phyloP scores from a whole-genome alignment of 2,113 vertebrate genomes.

The Tyrannus savana region DNA sequence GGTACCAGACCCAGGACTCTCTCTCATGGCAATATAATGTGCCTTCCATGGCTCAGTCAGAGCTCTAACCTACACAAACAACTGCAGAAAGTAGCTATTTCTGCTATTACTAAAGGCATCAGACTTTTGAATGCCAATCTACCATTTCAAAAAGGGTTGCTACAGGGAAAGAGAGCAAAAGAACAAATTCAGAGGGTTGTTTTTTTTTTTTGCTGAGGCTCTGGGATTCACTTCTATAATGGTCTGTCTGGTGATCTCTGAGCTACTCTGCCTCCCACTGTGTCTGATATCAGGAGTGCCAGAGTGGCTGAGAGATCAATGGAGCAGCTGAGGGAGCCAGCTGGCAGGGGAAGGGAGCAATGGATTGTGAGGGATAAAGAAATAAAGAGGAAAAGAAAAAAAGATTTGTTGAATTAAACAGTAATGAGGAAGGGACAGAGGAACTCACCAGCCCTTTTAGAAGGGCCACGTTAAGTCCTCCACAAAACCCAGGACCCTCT shows the following conservation, averaged over 20 bases:
- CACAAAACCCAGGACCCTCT: constrained; percentile 43
- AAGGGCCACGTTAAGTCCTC: neutral
- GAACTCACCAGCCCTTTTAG: constrained; percentile 9
- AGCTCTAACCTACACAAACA: neutral
- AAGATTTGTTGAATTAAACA: constrained; percentile 27
- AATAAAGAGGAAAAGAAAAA: constrained; percentile 4
- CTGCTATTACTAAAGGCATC: neutral
- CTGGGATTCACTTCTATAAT: constrained; percentile 27
- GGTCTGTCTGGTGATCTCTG: constrained; percentile 11
- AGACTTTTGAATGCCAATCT: neutral
- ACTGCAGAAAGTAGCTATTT: neutral
- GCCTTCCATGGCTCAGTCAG: neutral
- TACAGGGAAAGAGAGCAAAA: neutral
- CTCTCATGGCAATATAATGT: neutral
- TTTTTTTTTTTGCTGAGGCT: neutral
- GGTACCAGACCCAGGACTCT: neutral
- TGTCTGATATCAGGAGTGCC: constrained; percentile 48
- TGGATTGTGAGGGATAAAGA: constrained; percentile 23
- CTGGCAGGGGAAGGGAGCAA: constrained; percentile 54
- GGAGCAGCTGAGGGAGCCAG: constrained; percentile 62
- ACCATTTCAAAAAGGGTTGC: neutral
- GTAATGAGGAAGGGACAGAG: constrained; percentile 1
- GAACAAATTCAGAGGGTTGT: neutral
- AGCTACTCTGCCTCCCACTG: constrained; percentile 60
- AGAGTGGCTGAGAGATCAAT: constrained; percentile 59